Evolutionary conservation across 2,888 invertebrate species (phyloP), one percentile per base, ranked within the genome.

Genomic region (Miltochrista miniata): DNA sequence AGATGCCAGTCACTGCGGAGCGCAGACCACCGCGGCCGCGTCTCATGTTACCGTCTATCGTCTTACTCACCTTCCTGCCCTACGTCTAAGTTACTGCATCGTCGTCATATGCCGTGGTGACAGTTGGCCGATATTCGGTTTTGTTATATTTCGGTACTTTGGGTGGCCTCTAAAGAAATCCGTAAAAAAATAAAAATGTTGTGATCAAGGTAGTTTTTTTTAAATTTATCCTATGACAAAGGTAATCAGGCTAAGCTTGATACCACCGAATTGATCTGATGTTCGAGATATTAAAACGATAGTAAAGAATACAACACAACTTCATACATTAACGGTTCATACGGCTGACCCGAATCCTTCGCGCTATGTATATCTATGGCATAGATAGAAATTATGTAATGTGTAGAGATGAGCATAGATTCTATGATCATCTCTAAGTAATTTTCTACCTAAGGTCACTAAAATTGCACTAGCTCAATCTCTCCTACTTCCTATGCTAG

Each of bases 11-110:
- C 88, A 89, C 67, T 63, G 69, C 72, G 68, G 70, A 70, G 81
- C 72, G 73, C 68, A 74, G 90, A 91, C 90, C 90, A 91, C 90
- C 90, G 80, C 81, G 85, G 78, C 76, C 64, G 64, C 66, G 71
- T 83, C 79, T 90, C 89, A 67, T 47, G 86, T 90, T 90, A 87
- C 90, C 81, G 73, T 89, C 89, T 89, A 88, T 89, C 89, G 85
- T 85, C 87, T 87, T 88, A 86, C 81, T 79, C 74, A 81, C 83
- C 87, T 87, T 88, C 87, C 88, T 87, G 85, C 78, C 88, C 88
- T 87, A 85, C 86, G 89, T 86, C 88, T 90, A 87, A 89, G 84
- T 89, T 89, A 89, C 87, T 80, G 83, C 87, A 82, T 85, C 85
- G 86, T 78, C 84, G 85, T 85, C 85, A 81, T 73, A 78, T 80